Evolutionary conservation across 2,113 vertebrate species (phyloP).

Genomic region (Nesospiza acunhae): DNA sequence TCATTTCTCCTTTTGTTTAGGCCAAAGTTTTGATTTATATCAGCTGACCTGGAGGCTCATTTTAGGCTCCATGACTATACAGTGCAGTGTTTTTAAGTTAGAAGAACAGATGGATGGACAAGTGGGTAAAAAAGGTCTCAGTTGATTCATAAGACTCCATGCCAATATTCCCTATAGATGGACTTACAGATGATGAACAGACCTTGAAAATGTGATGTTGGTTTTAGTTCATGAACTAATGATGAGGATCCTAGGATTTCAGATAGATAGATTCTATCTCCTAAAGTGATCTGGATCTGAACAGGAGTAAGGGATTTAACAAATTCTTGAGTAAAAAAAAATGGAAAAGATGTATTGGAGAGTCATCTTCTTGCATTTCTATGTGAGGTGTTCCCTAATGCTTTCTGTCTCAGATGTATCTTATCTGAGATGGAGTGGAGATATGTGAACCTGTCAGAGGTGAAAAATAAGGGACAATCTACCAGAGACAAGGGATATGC

Average conservation of each 20-base stretch:
- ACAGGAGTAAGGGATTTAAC: neutral
- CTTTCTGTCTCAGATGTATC: neutral
- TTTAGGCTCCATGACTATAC: neutral
- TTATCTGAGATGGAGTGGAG: neutral
- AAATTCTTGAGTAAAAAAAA: neutral
- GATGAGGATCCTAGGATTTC: neutral
- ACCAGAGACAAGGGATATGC: neutral
- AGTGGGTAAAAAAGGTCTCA: neutral
- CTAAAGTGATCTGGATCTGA: neutral
- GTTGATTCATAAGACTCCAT: neutral
- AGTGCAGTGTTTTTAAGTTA: neutral
- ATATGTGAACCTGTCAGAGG: neutral
- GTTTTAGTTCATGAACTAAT: neutral
- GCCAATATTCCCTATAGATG: neutral
- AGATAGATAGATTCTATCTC: neutral
- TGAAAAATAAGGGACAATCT: neutral
- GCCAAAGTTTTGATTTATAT: neutral
- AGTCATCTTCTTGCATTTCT: neutral
- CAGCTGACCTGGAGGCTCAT: neutral
- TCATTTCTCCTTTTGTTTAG: conserved; percentile 14
- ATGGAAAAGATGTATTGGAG: neutral
- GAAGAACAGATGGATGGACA: neutral
- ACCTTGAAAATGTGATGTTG: neutral
- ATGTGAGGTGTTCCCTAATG: neutral
- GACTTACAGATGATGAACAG: neutral